Percentiles rank a stretch among this genome's conserved stretches.
phyloP scores from a whole-genome alignment of 92 coral and sea anemone species.

The Parazoanthus swiftii region DNA sequence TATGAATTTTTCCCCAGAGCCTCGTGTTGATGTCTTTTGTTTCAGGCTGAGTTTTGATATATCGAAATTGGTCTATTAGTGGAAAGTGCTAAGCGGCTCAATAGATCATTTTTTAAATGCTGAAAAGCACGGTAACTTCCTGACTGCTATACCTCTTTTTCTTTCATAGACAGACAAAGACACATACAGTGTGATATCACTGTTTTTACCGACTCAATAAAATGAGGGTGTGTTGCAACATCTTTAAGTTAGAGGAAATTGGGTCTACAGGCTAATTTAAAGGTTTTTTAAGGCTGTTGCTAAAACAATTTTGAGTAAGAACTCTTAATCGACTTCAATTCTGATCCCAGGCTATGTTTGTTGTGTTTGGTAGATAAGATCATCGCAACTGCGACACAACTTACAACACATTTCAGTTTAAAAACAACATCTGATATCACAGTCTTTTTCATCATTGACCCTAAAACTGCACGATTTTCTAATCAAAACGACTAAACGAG shows the following conservation, averaged over 20 bases:
- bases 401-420: conserved; percentile 5
- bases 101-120: too few relatives aligned
- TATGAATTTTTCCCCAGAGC: too few relatives aligned
- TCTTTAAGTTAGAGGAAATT: too few relatives aligned
- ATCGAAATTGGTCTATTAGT: too few relatives aligned
- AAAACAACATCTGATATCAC: conserved; percentile 32
- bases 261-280: neutral
- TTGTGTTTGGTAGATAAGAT: conserved; percentile 1
- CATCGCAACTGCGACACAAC: conserved; percentile 4
- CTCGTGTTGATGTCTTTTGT: too few relatives aligned
- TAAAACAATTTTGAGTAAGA: neutral
- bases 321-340: neutral
- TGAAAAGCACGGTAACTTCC: neutral
- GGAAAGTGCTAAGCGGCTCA: too few relatives aligned
- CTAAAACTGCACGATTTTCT: conserved; percentile 22
- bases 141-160: too few relatives aligned
- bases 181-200: too few relatives aligned
- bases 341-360: neutral
- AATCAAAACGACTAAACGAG: neutral
- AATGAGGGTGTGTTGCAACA: too few relatives aligned
- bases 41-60: too few relatives aligned
- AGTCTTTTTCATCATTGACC: neutral
- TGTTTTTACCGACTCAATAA: too few relatives aligned
- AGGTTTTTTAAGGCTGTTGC: neutral
- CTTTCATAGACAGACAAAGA: neutral